Evolutionary conservation across 2,888 invertebrate species (phyloP), one percentile per base, ranked within the genome.

Genomic region (Pristionchus fissidentatus): DNA sequence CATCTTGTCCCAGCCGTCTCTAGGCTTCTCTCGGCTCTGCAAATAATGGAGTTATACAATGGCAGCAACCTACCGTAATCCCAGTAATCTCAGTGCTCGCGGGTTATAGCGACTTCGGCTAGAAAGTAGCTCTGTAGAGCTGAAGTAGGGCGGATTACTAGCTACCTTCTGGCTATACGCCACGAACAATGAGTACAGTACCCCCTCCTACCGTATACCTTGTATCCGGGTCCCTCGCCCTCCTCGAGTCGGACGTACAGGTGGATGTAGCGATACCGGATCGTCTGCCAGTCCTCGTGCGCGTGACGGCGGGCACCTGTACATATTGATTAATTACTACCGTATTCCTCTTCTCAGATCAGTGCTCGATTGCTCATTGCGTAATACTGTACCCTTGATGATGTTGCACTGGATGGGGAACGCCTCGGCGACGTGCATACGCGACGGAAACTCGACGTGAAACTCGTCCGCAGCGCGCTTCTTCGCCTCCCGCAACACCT

Each of bases 351-450:
- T 7, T 3, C 5, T 57, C 7, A n/a, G 57, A 41, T 43, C 38
- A 29, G 35, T 49, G 19, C 35, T 29, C 13, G 15, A 35, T 19
- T 13, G 49, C 52, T 46, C 32, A 29, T 1, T 41, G 41, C n/a
- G 1, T 1, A 13, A 26, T 60, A 80, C 41, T 60, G 60, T 75
- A 88, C 88, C 90, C 84, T 92, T 92, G 83, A 91, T 83, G 84
- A 91, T 92, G 66, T 90, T 86, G 75, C 85, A 86, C 82, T 91
- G 91, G 43, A 91, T 85, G 41, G 89, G 88, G 77, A 91, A 91
- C 3, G 90, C 89, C 78, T 91, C 91, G 41, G 91, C 91, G 19
- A 91, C 89, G 83, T 89, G 90, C 91, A 92, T 92, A 32, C 87
- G 85, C 1, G 87, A 87, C n/a, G 89, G 88, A 49, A 84, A 87